Conservation (phyloP, 1,140 invertebrate species). For the Drosophila varians region DNA sequence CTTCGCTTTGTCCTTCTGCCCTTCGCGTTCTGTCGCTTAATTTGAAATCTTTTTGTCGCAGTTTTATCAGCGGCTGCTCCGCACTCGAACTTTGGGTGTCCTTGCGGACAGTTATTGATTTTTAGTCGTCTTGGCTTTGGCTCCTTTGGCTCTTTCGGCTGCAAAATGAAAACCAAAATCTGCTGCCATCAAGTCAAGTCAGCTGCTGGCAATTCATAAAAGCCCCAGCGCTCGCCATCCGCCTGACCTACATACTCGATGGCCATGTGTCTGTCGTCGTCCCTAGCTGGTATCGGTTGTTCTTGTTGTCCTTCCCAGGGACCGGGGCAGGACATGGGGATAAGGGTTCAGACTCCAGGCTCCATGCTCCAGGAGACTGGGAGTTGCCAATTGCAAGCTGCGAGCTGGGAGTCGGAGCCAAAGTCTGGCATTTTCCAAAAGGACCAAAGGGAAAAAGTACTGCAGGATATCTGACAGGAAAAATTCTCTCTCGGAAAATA, state of each 20-base stretch:
- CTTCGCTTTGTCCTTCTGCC: conserved; percentile 25
- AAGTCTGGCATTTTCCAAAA: conserved; percentile 38
- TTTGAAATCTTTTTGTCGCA: conserved; percentile 77
- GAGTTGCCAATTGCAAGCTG: conserved; percentile 3
- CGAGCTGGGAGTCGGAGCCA: conserved; percentile 11
- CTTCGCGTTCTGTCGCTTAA: conserved; percentile 45
- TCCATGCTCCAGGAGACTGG: background rate
- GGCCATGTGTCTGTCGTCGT: conserved; percentile 41
- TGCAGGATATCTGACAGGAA: background rate
- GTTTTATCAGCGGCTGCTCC: conserved; percentile 61
- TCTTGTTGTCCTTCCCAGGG: background rate
- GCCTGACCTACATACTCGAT: conserved; percentile 67
- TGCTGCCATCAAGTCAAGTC: conserved; percentile 62
- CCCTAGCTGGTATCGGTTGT: conserved; percentile 35
- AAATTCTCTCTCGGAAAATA: background rate
- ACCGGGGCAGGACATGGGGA: conserved; percentile 5
- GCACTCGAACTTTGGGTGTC: conserved; percentile 36
- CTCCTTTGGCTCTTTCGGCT: conserved; percentile 48
- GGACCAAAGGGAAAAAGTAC: conserved; percentile 11
- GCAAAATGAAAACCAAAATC: conserved; percentile 75
- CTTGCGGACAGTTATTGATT: conserved; percentile 77
- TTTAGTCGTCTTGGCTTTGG: conserved; percentile 50
- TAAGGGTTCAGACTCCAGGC: conserved; percentile 10
- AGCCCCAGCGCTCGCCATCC: conserved; percentile 35
- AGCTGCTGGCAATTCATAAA: conserved; percentile 77